Evolutionary conservation across 1,140 invertebrate genomes (phyloP).

Genomic region (Xylocopa sonorina): DNA sequence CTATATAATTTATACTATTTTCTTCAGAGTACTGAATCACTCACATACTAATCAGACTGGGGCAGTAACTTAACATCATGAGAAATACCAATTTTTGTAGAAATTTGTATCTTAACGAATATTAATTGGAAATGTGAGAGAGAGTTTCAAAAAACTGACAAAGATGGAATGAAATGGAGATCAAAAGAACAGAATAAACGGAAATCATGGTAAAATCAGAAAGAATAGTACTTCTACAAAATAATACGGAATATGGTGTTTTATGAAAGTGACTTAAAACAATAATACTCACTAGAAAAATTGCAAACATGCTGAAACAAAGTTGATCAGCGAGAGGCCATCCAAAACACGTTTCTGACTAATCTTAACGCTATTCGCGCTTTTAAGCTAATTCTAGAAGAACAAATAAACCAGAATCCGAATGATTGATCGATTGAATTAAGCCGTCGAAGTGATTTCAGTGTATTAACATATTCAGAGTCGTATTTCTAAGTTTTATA

Average conservation of each 20-base stretch:
- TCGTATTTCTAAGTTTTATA: slow-evolving; percentile 41
- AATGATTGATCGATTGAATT: neutral
- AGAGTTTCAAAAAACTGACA: neutral
- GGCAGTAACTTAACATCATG: slow-evolving; percentile 69
- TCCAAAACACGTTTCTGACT: slow-evolving; percentile 8
- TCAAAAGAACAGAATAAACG: no score
- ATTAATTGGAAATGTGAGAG: neutral
- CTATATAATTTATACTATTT: slow-evolving; percentile 19
- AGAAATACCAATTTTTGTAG: slow-evolving; percentile 3
- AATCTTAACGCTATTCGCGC: neutral
- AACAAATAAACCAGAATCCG: slow-evolving; percentile 38
- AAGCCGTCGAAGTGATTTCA: neutral
- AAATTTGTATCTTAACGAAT: neutral
- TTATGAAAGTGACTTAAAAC: no score
- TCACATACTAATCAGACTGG: slow-evolving; percentile 73
- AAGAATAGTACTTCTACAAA: no score
- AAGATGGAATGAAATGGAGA: neutral
- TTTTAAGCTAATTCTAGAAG: slow-evolving; percentile 40
- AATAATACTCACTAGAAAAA: slow-evolving; percentile 52
- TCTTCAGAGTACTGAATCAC: slow-evolving; percentile 62
- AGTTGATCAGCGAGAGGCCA: neutral
- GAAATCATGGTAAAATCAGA: neutral
- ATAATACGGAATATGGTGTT: no score
- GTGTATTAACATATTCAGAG: slow-evolving; percentile 51
- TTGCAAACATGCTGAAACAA: slow-evolving; percentile 20